Conservation (phyloP, 2,888 invertebrate genomes). For the Ennomos fuscantarius region DNA sequence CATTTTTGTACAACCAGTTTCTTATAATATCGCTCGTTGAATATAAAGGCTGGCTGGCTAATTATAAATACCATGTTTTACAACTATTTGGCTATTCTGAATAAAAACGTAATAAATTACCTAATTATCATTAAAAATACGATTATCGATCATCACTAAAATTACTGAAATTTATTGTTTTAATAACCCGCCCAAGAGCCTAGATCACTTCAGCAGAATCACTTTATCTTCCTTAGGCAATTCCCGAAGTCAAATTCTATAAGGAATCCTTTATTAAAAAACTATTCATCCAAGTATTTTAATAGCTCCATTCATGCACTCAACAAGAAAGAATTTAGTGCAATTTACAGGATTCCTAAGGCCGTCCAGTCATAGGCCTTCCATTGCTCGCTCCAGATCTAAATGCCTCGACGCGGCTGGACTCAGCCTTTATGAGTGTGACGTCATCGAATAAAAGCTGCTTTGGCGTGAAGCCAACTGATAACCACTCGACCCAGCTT, state of each 20-base stretch:
- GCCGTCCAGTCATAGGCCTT: constrained; percentile 10
- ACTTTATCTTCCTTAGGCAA: too few species aligned
- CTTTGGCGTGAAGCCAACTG: constrained; percentile 76
- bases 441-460: constrained; percentile 69
- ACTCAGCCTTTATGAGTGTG: constrained; percentile 45
- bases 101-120: too few species aligned
- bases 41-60: constrained; percentile 5
- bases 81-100: too few species aligned
- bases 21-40: constrained; percentile 28
- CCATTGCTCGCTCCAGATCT: constrained; percentile 21
- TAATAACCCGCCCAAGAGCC: too few species aligned
- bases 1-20: constrained; percentile 28
- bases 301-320: background rate
- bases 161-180: too few species aligned
- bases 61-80: too few species aligned
- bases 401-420: constrained; percentile 17
- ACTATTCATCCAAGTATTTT: constrained; percentile 1
- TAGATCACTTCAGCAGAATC: too few species aligned
- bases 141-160: too few species aligned
- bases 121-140: too few species aligned
- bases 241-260: too few species aligned
- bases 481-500: constrained; percentile 73
- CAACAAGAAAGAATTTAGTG: constrained; percentile 13
- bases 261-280: too few species aligned
- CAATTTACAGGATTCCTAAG: constrained; percentile 23